Conservation (phyloP, 2,888 invertebrate genomes). For the Plutella xylostella region DNA sequence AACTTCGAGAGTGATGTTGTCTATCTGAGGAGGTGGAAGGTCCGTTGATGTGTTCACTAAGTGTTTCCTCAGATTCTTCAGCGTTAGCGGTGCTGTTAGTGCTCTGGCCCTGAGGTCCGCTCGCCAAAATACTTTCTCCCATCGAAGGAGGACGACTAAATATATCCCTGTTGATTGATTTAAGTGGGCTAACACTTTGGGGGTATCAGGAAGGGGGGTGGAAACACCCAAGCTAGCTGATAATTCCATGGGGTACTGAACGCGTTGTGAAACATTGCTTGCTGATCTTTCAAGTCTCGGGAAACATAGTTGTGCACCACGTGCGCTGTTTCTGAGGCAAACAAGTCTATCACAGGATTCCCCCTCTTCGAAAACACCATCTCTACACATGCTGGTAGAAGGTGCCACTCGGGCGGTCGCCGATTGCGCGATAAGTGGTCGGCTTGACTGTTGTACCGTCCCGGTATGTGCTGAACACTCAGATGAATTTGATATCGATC, state of each 20-base stretch:
- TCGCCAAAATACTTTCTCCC: slow-evolving; percentile 24
- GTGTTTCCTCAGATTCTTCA: slow-evolving; percentile 13
- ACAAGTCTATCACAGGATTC: slow-evolving; percentile 6
- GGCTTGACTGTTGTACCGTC: slow-evolving; percentile 7
- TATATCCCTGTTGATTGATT: slow-evolving; percentile 18
- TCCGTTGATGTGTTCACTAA: slow-evolving; percentile 19
- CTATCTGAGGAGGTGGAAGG: slow-evolving; percentile 15
- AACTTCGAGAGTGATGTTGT: slow-evolving; percentile 16
- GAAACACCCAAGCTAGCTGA: slow-evolving; percentile 20
- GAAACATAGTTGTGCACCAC: slow-evolving; percentile 13
- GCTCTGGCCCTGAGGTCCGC: slow-evolving; percentile 24
- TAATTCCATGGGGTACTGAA: slow-evolving; percentile 13
- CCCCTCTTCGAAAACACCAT: slow-evolving; percentile 8
- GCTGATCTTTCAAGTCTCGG: slow-evolving; percentile 5
- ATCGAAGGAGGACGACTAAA: slow-evolving; percentile 18
- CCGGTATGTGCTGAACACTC: slow-evolving; percentile 1
- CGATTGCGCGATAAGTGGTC: slow-evolving; percentile 6
- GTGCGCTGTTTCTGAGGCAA: slow-evolving; percentile 10
- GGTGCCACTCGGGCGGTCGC: slow-evolving; percentile 3
- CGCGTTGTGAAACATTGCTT: slow-evolving; percentile 10
- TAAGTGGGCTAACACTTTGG: slow-evolving; percentile 16
- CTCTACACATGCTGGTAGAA: neutral
- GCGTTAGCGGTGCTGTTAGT: slow-evolving; percentile 15
- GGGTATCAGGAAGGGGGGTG: slow-evolving; percentile 20
- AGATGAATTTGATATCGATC: slow-evolving; percentile 16